phyloP scores from a whole-genome alignment of 2,797 vertebrate species.

The Molothrus aeneus region DNA sequence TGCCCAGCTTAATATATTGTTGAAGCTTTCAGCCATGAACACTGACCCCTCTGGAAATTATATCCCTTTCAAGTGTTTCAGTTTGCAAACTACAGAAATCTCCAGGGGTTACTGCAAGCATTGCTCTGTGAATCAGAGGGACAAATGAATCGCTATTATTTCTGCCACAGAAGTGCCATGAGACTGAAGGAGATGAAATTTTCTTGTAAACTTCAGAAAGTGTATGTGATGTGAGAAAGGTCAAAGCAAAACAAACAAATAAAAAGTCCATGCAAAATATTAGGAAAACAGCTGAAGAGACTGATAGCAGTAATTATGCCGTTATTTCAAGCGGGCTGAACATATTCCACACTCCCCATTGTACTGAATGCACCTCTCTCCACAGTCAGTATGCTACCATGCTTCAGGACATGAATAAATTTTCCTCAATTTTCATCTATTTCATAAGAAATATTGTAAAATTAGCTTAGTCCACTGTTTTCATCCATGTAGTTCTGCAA shows the following conservation, averaged over 20 bases:
- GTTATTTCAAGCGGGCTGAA: not conserved
- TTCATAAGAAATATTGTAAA: not conserved
- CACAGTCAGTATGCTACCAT: not conserved
- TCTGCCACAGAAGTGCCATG: not conserved
- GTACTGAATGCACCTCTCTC: not conserved
- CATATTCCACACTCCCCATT: not conserved
- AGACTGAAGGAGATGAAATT: not conserved
- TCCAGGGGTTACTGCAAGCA: not conserved
- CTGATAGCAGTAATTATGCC: not conserved
- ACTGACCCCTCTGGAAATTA: not conserved
- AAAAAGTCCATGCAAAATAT: not conserved
- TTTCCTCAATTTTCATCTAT: not conserved
- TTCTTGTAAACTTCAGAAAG: not conserved
- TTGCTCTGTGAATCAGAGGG: not conserved
- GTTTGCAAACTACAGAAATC: not conserved
- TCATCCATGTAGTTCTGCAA: not conserved
- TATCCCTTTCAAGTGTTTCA: not conserved
- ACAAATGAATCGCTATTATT: not conserved
- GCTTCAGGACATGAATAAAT: not conserved
- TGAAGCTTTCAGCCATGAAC: not conserved
- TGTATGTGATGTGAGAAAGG: not conserved
- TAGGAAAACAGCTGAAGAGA: not conserved
- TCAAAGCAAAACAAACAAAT: not conserved
- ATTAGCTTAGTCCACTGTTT: not conserved
- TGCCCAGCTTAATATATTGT: not conserved